Percentiles rank a stretch among this genome's conserved stretches.
These are phyloP conservation scores for Enteromius thamalakanensis DNA, from an alignment of 2,797 vertebrate genomes.

Conservation along the genomic window DNA sequence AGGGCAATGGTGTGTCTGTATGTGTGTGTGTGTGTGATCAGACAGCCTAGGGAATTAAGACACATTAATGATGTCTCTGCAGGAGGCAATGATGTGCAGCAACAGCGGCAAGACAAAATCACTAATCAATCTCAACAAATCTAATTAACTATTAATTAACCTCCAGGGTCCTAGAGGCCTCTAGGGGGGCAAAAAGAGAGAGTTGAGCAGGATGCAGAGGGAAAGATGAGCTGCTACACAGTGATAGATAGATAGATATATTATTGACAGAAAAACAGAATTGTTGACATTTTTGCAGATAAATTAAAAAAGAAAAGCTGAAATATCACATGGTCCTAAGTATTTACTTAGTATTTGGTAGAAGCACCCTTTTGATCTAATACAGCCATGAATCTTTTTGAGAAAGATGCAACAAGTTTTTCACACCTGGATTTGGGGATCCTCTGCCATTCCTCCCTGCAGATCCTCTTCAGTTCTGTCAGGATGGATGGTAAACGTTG, in stretches of 20 bases:
- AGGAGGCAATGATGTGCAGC: constrained; percentile 82
- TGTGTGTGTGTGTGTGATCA: constrained; percentile 65
- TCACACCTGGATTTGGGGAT: too few species aligned
- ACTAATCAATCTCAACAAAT: constrained; percentile 88
- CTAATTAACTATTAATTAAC: constrained; percentile 88
- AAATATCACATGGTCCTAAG: too few species aligned
- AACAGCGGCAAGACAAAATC: constrained; percentile 82
- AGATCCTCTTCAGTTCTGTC: too few species aligned
- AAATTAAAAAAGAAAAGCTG: too few species aligned
- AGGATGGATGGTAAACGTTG: too few species aligned
- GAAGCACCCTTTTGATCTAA: too few species aligned
- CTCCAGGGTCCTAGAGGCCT: constrained; percentile 73
- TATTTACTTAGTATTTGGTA: too few species aligned
- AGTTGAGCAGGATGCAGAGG: not conserved
- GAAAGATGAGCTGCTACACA: constrained; percentile 31
- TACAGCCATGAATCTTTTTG: too few species aligned
- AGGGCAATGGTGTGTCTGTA: not conserved
- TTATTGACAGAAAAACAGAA: too few species aligned
- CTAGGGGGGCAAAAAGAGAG: constrained; percentile 25
- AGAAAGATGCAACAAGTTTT: too few species aligned
- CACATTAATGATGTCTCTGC: constrained; percentile 84
- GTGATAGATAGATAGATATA: not conserved
- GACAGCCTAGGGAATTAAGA: constrained; percentile 81
- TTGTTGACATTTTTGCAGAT: too few species aligned
- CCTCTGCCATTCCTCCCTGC: too few species aligned